Conservation (phyloP, 2,113 vertebrate species). For the Colinus virginianus region DNA sequence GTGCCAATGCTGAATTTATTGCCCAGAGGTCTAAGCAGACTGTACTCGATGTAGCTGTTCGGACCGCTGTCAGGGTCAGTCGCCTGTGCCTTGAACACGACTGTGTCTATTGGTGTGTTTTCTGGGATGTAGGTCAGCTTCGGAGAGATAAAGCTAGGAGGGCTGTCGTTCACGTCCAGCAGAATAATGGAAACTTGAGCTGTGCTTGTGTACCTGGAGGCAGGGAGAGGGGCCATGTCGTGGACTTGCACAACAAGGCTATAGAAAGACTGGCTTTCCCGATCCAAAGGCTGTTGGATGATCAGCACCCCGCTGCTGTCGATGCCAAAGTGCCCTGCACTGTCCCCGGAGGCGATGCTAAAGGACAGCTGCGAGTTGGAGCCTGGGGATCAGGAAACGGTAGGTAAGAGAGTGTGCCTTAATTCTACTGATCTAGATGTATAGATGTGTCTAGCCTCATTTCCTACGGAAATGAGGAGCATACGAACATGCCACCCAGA, state of each 20-base stretch:
- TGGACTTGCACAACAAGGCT: constrained; percentile 91
- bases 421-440: background rate
- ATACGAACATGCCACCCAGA: rapidly evolving
- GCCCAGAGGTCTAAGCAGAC: constrained; percentile 79
- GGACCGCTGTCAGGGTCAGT: constrained; percentile 92
- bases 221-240: constrained; percentile 81
- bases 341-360: constrained; percentile 90
- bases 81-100: constrained; percentile 89
- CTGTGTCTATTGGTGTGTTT: constrained; percentile 90
- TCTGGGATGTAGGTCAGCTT: constrained; percentile 91
- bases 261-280: constrained; percentile 96
- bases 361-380: constrained; percentile 88
- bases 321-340: constrained; percentile 86
- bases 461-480: background rate
- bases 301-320: constrained; percentile 82
- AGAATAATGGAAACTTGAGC: constrained; percentile 95
- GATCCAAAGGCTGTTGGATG: constrained; percentile 84
- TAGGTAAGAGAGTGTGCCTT: background rate
- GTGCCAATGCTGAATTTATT: constrained; percentile 90
- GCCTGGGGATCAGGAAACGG: constrained; percentile 75
- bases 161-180: constrained; percentile 93
- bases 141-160: constrained; percentile 89
- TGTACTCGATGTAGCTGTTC: constrained; percentile 96
- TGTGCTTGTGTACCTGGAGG: constrained; percentile 87
- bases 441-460: background rate